Percentiles rank a stretch among this genome's conserved stretches.
phyloP scores from a whole-genome alignment of 2,113 vertebrate genomes.

The Sapayoa aenigma region DNA sequence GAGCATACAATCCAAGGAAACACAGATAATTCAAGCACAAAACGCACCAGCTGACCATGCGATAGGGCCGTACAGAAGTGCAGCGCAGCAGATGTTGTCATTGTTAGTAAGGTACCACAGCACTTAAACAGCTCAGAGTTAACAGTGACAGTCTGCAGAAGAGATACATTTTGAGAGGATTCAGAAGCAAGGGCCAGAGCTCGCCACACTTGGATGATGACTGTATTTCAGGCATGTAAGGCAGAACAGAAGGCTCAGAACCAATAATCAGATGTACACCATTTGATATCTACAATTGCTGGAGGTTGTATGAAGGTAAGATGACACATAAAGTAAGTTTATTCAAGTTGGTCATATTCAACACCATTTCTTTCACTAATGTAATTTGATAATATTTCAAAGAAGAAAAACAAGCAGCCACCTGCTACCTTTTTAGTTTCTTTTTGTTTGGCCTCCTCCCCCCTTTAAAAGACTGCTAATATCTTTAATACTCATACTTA shows the following conservation, averaged over 20 bases:
- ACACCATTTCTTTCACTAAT: neutral
- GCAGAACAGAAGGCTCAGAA: conserved; percentile 30
- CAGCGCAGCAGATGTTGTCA: conserved; percentile 4
- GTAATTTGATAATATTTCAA: neutral
- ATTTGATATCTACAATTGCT: neutral
- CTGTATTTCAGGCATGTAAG: neutral
- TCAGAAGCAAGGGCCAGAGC: conserved; percentile 22
- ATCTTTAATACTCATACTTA: neutral
- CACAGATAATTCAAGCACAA: conserved; percentile 8
- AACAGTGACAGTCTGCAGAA: conserved; percentile 35
- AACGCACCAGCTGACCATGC: conserved; percentile 19
- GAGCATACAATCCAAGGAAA: conserved; percentile 14
- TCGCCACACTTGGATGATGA: neutral
- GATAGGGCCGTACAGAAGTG: conserved; percentile 13
- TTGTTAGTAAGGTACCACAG: conserved; percentile 17
- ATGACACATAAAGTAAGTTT: neutral
- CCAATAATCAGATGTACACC: neutral
- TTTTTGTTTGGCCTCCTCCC: neutral
- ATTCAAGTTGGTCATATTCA: neutral
- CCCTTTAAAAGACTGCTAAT: neutral
- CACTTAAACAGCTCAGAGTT: conserved; percentile 31
- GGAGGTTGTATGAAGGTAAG: neutral
- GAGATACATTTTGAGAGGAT: conserved; percentile 14
- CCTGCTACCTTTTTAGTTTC: neutral
- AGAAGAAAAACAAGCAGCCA: neutral